phyloP scores from a whole-genome alignment of 2,888 invertebrate genomes.

The Sipha maydis region DNA sequence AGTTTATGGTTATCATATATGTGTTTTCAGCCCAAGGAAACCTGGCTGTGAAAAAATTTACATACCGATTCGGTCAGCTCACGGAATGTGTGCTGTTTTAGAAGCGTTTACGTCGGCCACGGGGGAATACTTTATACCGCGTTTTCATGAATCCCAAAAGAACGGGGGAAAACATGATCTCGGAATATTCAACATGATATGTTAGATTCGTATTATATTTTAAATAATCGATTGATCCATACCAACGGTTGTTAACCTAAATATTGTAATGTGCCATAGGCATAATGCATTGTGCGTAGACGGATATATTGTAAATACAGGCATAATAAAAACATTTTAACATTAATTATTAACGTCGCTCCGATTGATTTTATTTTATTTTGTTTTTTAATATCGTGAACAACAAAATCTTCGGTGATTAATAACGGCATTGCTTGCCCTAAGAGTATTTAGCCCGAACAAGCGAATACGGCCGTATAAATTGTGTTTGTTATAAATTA shows the following conservation, averaged over 20 bases:
- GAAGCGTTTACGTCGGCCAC: background rate
- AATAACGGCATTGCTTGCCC: no score
- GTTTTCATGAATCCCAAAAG: background rate
- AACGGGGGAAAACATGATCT: background rate
- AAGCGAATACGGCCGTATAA: no score
- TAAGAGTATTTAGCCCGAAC: no score
- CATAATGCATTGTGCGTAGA: background rate
- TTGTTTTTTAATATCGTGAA: background rate
- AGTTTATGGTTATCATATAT: background rate
- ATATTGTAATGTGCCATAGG: background rate
- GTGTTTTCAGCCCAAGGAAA: background rate
- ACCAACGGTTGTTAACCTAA: background rate
- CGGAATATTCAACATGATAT: background rate
- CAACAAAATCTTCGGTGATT: background rate
- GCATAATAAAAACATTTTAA: background rate
- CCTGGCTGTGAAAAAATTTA: conserved; percentile 18
- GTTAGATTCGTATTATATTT: background rate
- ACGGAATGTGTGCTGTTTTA: background rate
- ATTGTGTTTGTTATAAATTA: no score
- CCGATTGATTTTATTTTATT: no score
- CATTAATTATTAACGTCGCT: background rate
- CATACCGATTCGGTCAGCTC: conserved; percentile 34
- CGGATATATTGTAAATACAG: background rate
- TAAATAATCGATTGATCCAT: background rate
- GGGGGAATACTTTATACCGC: no score